phyloP scores from a whole-genome alignment of 2,113 vertebrate species.

The Gulo gulo region DNA sequence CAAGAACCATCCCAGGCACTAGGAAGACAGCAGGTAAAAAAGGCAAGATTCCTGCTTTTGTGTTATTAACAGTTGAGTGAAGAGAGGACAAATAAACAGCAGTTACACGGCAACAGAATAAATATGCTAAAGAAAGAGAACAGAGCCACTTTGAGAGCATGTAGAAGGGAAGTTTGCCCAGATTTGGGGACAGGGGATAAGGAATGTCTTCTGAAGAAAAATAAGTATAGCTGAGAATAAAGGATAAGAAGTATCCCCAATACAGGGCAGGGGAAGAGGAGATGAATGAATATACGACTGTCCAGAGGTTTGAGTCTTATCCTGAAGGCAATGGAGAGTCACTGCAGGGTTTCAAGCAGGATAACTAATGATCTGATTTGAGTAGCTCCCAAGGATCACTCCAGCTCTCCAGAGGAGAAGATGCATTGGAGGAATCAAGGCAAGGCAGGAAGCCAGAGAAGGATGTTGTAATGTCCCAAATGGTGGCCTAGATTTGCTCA shows the following conservation, averaged over 20 bases:
- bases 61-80: background rate
- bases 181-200: background rate
- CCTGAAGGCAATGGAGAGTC: background rate
- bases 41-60: background rate
- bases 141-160: background rate
- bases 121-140: background rate
- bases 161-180: background rate
- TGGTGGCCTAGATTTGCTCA: background rate
- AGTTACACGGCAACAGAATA: fast-evolving
- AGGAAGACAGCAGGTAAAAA: background rate
- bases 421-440: background rate
- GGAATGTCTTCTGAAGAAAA: background rate
- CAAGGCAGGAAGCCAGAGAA: background rate
- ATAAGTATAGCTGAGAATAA: background rate
- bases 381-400: background rate
- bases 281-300: background rate
- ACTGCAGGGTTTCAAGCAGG: background rate
- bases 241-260: background rate
- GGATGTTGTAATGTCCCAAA: background rate
- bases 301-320: background rate
- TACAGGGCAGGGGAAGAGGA: background rate
- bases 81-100: background rate
- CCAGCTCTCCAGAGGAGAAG: background rate
- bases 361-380: background rate
- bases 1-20: background rate